Percentiles rank a stretch among this genome's conserved stretches.
These are phyloP conservation scores for Steatornis caripensis DNA, from an alignment of 2,113 vertebrate species.

Conservation along the genomic window DNA sequence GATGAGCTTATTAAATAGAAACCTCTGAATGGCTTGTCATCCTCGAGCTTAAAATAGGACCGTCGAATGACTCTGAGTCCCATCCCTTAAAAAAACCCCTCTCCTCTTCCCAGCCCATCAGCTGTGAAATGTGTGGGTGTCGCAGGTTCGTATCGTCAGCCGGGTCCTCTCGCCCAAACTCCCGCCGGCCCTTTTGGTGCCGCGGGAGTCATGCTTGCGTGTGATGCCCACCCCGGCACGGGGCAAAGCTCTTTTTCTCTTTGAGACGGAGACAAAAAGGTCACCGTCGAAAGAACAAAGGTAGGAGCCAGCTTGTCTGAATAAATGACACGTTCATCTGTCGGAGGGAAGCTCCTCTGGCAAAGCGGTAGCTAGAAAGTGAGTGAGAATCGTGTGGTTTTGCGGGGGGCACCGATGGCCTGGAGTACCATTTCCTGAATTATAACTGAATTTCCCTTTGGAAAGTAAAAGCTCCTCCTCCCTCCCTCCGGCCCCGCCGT, in stretches of 20 bases:
- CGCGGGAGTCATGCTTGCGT: neutral
- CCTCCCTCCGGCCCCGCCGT: accelerated
- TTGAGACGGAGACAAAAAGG: neutral
- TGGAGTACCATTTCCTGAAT: neutral
- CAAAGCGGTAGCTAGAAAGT: neutral
- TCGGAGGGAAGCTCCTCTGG: neutral
- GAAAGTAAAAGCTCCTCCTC: neutral
- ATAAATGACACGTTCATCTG: neutral
- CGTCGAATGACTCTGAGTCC: neutral
- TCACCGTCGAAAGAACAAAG: accelerated
- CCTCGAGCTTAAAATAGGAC: neutral
- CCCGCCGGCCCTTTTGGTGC: accelerated
- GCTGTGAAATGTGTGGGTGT: neutral
- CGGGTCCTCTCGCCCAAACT: accelerated
- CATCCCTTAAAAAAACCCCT: neutral
- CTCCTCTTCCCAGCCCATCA: neutral
- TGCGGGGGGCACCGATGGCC: accelerated
- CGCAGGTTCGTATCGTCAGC: neutral
- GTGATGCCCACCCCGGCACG: accelerated
- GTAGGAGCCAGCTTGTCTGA: neutral
- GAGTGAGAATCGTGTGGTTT: neutral
- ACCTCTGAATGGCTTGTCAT: neutral
- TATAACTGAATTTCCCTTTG: neutral
- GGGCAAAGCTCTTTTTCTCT: neutral
- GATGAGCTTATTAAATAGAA: neutral